phyloP scores from a whole-genome alignment of 2,797 vertebrate species.

The Tachyglossus aculeatus region DNA sequence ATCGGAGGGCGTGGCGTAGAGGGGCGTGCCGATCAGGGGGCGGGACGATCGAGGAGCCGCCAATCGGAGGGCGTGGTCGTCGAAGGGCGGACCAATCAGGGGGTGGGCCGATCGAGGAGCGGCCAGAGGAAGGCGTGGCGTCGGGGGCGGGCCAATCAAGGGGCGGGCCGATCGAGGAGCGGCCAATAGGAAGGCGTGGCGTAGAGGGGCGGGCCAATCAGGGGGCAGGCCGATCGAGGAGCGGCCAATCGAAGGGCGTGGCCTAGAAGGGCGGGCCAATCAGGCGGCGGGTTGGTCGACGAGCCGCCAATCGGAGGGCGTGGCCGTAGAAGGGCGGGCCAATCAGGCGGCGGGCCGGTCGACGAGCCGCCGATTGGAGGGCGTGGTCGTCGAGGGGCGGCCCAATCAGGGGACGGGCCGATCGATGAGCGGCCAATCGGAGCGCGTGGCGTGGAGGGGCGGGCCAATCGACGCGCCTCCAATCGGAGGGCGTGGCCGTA shows the following conservation, averaged over 20 bases:
- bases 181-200: neutral
- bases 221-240: neutral
- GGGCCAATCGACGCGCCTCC: too few relatives aligned
- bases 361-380: rapidly evolving
- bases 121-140: neutral
- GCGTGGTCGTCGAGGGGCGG: neutral
- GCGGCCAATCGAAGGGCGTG: neutral
- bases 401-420: neutral
- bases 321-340: neutral
- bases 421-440: neutral
- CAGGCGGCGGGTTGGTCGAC: conserved; percentile 12
- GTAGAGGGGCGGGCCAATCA: neutral
- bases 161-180: neutral
- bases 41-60: neutral
- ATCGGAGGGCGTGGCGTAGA: neutral
- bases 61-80: neutral
- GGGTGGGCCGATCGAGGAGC: neutral
- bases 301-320: too few relatives aligned
- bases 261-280: neutral
- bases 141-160: too few relatives aligned
- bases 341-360: neutral
- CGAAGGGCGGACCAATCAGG: neutral
- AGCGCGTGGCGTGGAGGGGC: neutral
- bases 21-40: neutral
- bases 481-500: neutral